phyloP scores from a whole-genome alignment of 2,888 invertebrate genomes.

The Macrosoma leucophasiata region DNA sequence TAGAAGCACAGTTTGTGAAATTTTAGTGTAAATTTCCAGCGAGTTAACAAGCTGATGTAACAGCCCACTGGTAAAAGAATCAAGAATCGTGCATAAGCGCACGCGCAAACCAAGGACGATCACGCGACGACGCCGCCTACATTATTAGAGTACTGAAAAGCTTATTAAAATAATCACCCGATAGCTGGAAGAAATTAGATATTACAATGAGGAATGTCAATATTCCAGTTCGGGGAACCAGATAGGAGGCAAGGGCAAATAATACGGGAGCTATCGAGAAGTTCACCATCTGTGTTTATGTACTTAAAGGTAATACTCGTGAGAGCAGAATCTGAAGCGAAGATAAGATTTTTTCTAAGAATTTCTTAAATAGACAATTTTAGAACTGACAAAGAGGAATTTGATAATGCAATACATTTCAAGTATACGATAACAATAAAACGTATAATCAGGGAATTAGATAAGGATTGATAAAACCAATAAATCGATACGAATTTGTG shows the following conservation, averaged over 20 bases:
- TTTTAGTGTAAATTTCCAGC: constrained; percentile 34
- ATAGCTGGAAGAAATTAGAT: constrained; percentile 44
- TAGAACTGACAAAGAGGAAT: constrained; percentile 12
- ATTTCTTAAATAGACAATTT: no score
- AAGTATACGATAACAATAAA: constrained; percentile 19
- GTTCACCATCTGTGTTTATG: no score
- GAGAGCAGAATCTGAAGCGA: no score
- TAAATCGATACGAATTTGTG: constrained; percentile 38
- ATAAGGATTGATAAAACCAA: constrained; percentile 25
- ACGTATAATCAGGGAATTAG: constrained; percentile 16
- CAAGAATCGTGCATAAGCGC: constrained; percentile 52
- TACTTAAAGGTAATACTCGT: no score
- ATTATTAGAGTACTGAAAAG: constrained; percentile 45
- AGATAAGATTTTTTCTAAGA: no score
- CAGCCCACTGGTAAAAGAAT: constrained; percentile 26
- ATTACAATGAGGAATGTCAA: constrained; percentile 45
- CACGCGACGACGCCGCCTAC: constrained; percentile 40
- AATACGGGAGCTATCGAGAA: no score
- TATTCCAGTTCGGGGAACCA: constrained; percentile 37
- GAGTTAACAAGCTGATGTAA: constrained; percentile 38
- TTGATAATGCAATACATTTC: constrained; percentile 18
- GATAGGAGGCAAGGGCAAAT: no score
- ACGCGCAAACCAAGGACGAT: constrained; percentile 55
- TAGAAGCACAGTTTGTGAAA: constrained; percentile 29
- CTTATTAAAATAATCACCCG: constrained; percentile 52